Evolutionary conservation across 2,888 invertebrate genomes (phyloP).

Genomic region (Dolichopus griseipennis): DNA sequence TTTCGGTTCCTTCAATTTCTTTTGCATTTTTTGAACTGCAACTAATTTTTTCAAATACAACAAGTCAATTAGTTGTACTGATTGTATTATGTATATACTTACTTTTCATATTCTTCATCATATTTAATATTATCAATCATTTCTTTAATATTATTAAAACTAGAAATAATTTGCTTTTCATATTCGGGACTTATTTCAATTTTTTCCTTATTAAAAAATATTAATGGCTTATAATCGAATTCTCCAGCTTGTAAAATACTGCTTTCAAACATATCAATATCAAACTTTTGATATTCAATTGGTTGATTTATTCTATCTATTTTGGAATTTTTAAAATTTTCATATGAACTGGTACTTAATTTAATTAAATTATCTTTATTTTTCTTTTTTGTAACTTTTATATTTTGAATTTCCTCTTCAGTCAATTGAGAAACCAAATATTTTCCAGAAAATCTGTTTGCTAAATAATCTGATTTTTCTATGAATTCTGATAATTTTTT

Average conservation of each 20-base stretch:
- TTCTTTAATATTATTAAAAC: conserved; percentile 37
- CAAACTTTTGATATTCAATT: conserved; percentile 36
- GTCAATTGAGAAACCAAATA: conserved; percentile 10
- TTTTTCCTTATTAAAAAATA: conserved; percentile 36
- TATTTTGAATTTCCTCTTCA: conserved; percentile 24
- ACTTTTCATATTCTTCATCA: conserved; percentile 26
- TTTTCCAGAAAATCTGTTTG: not conserved
- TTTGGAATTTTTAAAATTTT: conserved; percentile 10
- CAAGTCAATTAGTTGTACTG: too few relatives aligned
- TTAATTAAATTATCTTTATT: not conserved
- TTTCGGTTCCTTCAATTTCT: not conserved
- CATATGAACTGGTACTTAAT: not conserved
- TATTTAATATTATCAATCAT: conserved; percentile 36
- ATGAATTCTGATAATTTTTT: conserved; percentile 58
- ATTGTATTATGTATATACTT: conserved; percentile 13
- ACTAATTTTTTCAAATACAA: too few relatives aligned
- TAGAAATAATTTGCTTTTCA: conserved; percentile 35
- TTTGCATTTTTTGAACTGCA: not conserved
- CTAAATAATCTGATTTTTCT: conserved; percentile 42
- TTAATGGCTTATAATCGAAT: conserved; percentile 38
- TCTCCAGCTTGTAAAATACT: conserved; percentile 29
- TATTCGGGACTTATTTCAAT: conserved; percentile 27
- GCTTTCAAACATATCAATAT: conserved; percentile 34
- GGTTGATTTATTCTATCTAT: conserved; percentile 26
- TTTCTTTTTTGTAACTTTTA: conserved; percentile 16